Percentiles rank a stretch among this genome's conserved stretches.
phyloP scores from a whole-genome alignment of 2,888 invertebrate genomes.

The Nebria brevicollis region DNA sequence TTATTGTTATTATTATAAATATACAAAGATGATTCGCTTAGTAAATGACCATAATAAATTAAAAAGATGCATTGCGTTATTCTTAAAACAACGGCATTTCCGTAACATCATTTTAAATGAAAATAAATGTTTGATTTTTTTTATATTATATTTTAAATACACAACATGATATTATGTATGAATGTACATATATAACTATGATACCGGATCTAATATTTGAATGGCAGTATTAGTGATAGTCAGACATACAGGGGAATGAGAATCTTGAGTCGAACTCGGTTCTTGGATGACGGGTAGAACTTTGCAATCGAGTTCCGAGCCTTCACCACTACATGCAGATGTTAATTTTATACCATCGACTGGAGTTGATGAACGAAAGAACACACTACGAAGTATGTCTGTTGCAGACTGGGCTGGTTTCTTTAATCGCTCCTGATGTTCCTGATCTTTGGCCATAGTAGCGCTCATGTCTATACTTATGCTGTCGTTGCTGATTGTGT shows the following conservation, averaged over 20 bases:
- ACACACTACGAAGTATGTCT: slow-evolving; percentile 65
- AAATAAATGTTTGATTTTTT: not conserved
- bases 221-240: not conserved
- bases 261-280: not conserved
- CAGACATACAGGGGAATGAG: not conserved
- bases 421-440: slow-evolving; percentile 55
- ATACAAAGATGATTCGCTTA: not conserved
- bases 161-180: not conserved
- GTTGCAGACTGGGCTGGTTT: slow-evolving; percentile 64
- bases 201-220: not conserved
- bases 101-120: not conserved
- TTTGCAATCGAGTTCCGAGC: not conserved
- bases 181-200: slow-evolving; percentile 1
- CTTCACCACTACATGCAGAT: not conserved
- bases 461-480: slow-evolving; percentile 59
- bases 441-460: not conserved
- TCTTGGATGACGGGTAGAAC: slow-evolving; percentile 10
- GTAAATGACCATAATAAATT: not conserved
- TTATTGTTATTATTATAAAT: not conserved
- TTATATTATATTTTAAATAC: not conserved
- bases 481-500: slow-evolving; percentile 60
- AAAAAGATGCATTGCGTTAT: not conserved
- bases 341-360: not conserved
- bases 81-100: not conserved
- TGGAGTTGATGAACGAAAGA: slow-evolving; percentile 63